These are phyloP conservation scores for Apeltes quadracus DNA, from an alignment of 2,113 vertebrate genomes.

Conservation along the genomic window DNA sequence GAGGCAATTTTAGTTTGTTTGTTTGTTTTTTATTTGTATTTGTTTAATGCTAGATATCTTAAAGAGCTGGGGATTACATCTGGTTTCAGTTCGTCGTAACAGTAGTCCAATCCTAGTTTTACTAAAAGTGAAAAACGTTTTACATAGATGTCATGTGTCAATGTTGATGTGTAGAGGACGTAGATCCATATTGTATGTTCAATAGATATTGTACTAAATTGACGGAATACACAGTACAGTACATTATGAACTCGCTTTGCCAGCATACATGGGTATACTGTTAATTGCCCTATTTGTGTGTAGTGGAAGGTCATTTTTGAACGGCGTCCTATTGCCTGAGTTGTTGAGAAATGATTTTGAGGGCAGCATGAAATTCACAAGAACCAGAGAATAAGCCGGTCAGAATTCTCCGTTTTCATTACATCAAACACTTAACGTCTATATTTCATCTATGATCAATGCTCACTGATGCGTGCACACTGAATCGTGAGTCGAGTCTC, in stretches of 20 bases:
- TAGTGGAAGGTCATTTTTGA: slow-evolving; percentile 85
- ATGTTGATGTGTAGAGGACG: slow-evolving; percentile 87
- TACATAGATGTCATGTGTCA: slow-evolving; percentile 87
- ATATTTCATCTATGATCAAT: slow-evolving; percentile 37
- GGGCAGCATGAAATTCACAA: slow-evolving; percentile 75
- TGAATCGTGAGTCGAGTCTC: slow-evolving; percentile 18
- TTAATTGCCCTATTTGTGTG: slow-evolving; percentile 84
- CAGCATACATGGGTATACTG: slow-evolving; percentile 76
- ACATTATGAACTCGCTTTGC: slow-evolving; percentile 80
- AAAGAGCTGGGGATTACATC: slow-evolving; percentile 72
- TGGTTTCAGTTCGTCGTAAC: slow-evolving; percentile 74
- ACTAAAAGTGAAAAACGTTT: slow-evolving; percentile 82
- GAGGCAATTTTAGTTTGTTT: slow-evolving; percentile 40
- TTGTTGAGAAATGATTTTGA: slow-evolving; percentile 63
- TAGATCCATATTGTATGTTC: slow-evolving; percentile 84
- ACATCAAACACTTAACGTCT: slow-evolving; percentile 47
- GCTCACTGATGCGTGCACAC: slow-evolving; percentile 35
- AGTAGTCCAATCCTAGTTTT: slow-evolving; percentile 82
- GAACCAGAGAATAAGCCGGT: slow-evolving; percentile 51
- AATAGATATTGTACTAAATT: slow-evolving; percentile 87
- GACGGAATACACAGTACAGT: slow-evolving; percentile 78
- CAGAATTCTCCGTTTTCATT: slow-evolving; percentile 44
- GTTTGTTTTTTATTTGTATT: slow-evolving; percentile 51
- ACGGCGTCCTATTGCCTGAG: slow-evolving; percentile 73
- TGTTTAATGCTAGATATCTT: slow-evolving; percentile 81